A percentile compares a stretch with the other conserved stretches of the same genome.
Evolutionary conservation across 2,888 invertebrate genomes (phyloP).

Genomic region (Luperina testacea): DNA sequence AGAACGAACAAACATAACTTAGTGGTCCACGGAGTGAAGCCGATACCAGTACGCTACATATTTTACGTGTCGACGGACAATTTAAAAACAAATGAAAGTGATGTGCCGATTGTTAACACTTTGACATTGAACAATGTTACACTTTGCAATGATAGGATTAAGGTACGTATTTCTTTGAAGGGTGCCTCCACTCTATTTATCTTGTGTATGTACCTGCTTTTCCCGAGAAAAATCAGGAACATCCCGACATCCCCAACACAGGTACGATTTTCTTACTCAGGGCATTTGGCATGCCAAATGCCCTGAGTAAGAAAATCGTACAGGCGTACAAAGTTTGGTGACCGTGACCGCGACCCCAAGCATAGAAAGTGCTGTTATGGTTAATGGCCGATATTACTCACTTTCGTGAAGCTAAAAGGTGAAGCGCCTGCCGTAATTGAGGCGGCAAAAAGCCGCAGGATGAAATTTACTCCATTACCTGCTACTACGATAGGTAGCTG

Average conservation of each 20-base stretch:
- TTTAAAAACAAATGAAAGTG: constrained; percentile 66
- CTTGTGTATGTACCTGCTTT: not conserved
- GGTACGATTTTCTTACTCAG: too few species aligned
- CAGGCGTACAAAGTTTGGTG: not conserved
- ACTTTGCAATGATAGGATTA: constrained; percentile 80
- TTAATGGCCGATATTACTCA: constrained; percentile 18
- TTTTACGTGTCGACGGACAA: constrained; percentile 72
- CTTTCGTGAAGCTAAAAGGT: not conserved
- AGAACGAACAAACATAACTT: constrained; percentile 71
- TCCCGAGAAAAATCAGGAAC: too few species aligned
- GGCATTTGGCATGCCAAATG: too few species aligned
- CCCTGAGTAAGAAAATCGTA: not conserved
- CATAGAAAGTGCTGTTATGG: constrained; percentile 11
- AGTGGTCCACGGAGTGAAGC: constrained; percentile 70
- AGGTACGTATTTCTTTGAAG: constrained; percentile 71
- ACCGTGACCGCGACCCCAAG: not conserved
- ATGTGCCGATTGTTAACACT: constrained; percentile 74
- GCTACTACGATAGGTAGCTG: not conserved
- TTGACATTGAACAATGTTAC: constrained; percentile 79
- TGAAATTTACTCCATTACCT: not conserved
- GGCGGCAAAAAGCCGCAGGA: constrained; percentile 13
- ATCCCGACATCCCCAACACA: too few species aligned
- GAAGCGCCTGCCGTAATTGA: constrained; percentile 27
- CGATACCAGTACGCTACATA: constrained; percentile 72
- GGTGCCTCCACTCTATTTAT: not conserved